These are phyloP conservation scores for Opisthograptis luteolata DNA, from an alignment of 2,888 invertebrate species.

Conservation along the genomic window DNA sequence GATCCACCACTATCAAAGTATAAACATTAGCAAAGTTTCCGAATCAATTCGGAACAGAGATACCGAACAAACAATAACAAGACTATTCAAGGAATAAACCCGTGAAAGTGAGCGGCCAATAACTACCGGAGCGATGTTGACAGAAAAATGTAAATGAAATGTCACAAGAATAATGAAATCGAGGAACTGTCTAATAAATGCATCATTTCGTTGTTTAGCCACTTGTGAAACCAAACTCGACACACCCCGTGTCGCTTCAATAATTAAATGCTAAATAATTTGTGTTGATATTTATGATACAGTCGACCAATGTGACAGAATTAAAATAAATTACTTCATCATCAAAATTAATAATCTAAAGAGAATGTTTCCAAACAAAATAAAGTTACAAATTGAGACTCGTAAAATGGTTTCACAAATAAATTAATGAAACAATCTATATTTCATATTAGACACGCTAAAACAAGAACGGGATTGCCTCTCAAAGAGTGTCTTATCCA, in stretches of 20 bases:
- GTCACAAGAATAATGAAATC: conserved; percentile 14
- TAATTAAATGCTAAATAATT: not conserved
- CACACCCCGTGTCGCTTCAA: not conserved
- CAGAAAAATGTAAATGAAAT: conserved; percentile 20
- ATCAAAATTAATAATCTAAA: not conserved
- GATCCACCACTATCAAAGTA: not conserved
- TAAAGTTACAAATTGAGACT: not conserved
- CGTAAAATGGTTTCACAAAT: no score
- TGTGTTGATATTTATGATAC: conserved; percentile 1
- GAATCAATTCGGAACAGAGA: not conserved
- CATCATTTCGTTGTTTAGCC: conserved; percentile 6
- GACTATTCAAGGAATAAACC: not conserved
- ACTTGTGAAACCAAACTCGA: conserved; percentile 6
- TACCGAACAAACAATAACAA: not conserved
- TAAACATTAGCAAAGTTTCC: not conserved
- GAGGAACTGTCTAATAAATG: conserved; percentile 4
- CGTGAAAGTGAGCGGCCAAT: conserved; percentile 11
- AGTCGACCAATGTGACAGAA: not conserved
- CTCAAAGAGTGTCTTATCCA: no score
- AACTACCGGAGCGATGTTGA: conserved; percentile 3
- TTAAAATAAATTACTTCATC: not conserved
- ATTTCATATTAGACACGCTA: no score
- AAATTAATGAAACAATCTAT: no score
- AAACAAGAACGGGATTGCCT: no score
- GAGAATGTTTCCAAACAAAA: not conserved